Evolutionary conservation across 2,797 vertebrate species (phyloP), one percentile per base, ranked within the genome.

Genomic region (Scolopax rusticola): DNA sequence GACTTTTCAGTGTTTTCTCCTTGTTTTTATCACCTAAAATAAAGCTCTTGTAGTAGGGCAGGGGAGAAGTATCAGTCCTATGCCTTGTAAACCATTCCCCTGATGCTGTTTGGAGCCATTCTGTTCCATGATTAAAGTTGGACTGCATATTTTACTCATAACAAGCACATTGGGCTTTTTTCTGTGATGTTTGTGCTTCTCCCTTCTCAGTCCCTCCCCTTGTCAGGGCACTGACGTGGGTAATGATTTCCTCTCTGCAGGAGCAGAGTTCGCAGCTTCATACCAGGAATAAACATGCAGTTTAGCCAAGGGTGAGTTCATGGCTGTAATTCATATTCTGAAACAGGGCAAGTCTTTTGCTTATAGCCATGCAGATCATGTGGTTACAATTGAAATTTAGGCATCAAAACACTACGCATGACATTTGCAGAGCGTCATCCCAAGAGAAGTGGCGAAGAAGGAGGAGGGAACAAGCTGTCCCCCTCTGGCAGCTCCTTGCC

Each of bases 221-320:
- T 86, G 33, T 8, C 27, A 41, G 67, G 83, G 40, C 81, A 87
- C 1, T 95, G 93, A 80, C 8, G 41, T 84, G 68, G 51, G 82
- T 91, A 93, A 93, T 77, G 48, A 93, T 94, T 94, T 96, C 71
- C 78, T 93, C 91, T 88, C 90, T 36, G 57, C 88, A 61, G 90
- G 63, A 94, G 71, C 63, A 82, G 70, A 74, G 87, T 89, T 95
- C 88, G 82, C 24, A 50, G 70, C 85, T 89, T 86, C 73, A 23
- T 43, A 48, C 74, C 18, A 56, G 41, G 48, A 96, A 96, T 89
- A 94, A 96, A 96, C 75, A 90, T 0, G 9, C 56, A 24, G 50
- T 87, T 96, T 77, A 92, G 90, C 85, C 83, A 79, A 82, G 84
- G 77, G 45, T 94, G 90, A 82, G 84, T 91, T 87, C 60, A 90